Evolutionary conservation across 2,888 invertebrate species (phyloP), one percentile per base, ranked within the genome.

Genomic region (Lithophane leautieri): DNA sequence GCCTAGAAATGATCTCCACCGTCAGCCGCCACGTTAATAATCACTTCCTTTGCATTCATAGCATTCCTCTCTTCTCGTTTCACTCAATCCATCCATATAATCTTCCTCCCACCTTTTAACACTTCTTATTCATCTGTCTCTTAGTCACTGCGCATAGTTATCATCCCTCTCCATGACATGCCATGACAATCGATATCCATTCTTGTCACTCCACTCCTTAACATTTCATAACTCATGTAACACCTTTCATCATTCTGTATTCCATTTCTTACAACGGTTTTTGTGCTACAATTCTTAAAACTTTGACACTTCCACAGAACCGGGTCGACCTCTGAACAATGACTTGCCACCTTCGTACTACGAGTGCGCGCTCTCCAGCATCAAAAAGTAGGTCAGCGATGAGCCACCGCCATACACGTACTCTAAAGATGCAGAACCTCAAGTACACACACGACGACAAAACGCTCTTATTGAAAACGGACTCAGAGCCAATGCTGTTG

Each of bases 401-500:
- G 22, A 12, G 4, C 52, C 70, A n/a, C 71, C 73, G 0, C 28
- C 71, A 12, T 61, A 52, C 47, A 40, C 16, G 28, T 1, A 14
- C 16, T n/a, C 12, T 71, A n/a, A 28, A n/a, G 25, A 34, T 44
- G 4, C 28, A 11, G n/a, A 44, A 44, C 50, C n/a, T 40, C n/a
- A 52, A 9, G 7, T 25, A 25, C 34, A 47, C 25, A 40, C 25
- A 42, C 66, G 19, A 52, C 25, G 3, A 28, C 69, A 71, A 8
- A 76, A 76, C 22, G 44, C 54, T 16, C 47, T 77, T 16, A 62
- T 72, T 42, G 81, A 81, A 52, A 72, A 52, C 40, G 60, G 56
- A 12, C 62, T 71, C 25, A 47, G 52, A 28, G 28, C n/a, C n/a
- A 61, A 74, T 2, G 19, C 11, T 16, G 74, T 54, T 42, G 34